Base-by-base conservation (phyloP, 2,113 vertebrate genomes). In the Trichomycterus rosablanca region DNA sequence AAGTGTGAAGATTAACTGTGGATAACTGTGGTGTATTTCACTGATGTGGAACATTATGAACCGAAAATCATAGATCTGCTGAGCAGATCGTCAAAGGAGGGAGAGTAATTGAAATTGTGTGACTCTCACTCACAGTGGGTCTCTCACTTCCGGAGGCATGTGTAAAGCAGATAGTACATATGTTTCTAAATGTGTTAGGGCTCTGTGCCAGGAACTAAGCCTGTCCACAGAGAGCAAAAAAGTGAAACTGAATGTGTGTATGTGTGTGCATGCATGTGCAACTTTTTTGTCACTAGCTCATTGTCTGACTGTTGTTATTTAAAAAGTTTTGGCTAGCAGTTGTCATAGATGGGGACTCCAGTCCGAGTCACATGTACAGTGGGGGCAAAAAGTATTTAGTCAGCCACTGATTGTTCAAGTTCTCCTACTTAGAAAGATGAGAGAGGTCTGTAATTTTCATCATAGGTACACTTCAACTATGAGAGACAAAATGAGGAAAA, bases 141-240 rank as follows among this genome's bases (percentile, higher is more conserved):
- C 45, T 28, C 5, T 14, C 24, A 14, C 40, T 16, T 60, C 28
- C 24, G 19, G 22, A 55, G 50, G 46, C 22, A 4, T 59, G 37
- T 51, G 50, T 34, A 52, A 58, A 64, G 49, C 39, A 59, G 65
- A 68, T 69, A 59, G 45, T 66, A 68, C 57, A 68, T 28, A 52
- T 66, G 62, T 73, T 61, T 68, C 66, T 51, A 51, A 65, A 63
- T 57, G 60, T 62, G 56, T 61, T 32, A 45, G 66, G 62, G 50
- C 61, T 53, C 40, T 58, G 15, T 66, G 71, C 71, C 71, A 73
- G 58, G 59, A 73, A 69, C 66, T 61, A 73, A 66, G 51, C 57
- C 66, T 22, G 58, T 69, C 63, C 66, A 66, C 52, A 58, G 71
- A 73, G 66, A 69, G 52, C 63, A 73, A 73, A 55, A 32, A 10